Base-by-base conservation (phyloP, 37 sponge, comb jelly and placozoan genomes). In the Halisarca cf. caerulea region DNA sequence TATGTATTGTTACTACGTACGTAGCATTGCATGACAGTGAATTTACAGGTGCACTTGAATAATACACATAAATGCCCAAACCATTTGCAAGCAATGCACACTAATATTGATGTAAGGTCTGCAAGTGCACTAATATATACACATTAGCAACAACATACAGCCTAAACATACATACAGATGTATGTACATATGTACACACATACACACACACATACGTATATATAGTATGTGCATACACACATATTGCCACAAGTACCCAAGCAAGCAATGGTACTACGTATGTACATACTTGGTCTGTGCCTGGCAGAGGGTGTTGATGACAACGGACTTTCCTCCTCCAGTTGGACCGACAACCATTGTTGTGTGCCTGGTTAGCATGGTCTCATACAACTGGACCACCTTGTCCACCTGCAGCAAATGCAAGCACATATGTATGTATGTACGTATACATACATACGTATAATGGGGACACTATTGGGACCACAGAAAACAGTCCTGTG, bases 381-480 rank as follows among this genome's bases (percentile, higher is more conserved):
- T 99, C 93, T 99, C 99, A 85, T 99, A 99, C 85, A 96, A 60
- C 90, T 99, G 99, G 1, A 99, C 97, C 69, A 97, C 98, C 75
- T 97, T 97, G 82, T 97, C 98, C 36, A 87, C 96, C 93, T 97
- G 78, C 24, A 41, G 45, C 42, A 69, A 34, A 47, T 47, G 51
- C 51, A 47, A 14, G 17, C 25, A 28, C 35, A 43, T 60, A 51
- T 79, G 73, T 58, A 43, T 44, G 53, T 44, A 34, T 79, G 57
- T 23, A 27, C 33, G 44, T 66, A 33, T 21, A 17, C 27, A 33
- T 21, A 17, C 27, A 33, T 21, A 17, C 27, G 69, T 21, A 17
- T 66, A n/a, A n/a, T n/a, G n/a, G n/a, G n/a, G n/a, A n/a, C n/a
- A n/a, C n/a, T n/a, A n/a, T n/a, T n/a, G n/a, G n/a, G n/a, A n/a